Evolutionary conservation across 2,888 invertebrate genomes (phyloP).

Genomic region (Hemaris fuciformis): DNA sequence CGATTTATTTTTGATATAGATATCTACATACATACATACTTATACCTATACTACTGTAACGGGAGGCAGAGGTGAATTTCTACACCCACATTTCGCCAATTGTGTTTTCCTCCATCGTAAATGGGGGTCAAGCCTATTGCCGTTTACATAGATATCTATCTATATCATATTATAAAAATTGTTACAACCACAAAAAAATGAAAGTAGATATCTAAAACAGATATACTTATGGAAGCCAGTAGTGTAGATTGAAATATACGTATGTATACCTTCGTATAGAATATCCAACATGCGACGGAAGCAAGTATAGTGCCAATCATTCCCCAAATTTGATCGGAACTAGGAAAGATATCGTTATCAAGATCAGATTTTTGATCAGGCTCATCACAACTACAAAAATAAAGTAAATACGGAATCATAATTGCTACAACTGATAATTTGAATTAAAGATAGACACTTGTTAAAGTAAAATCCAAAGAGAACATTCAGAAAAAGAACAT

Average conservation of each 20-base stretch:
- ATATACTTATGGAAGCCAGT: no score
- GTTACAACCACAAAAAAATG: no score
- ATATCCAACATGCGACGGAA: slow-evolving; percentile 54
- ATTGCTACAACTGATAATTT: slow-evolving; percentile 9
- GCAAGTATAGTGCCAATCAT: slow-evolving; percentile 61
- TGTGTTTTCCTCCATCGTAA: no score
- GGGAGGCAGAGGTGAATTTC: no score
- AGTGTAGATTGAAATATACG: background rate
- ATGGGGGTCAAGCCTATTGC: no score
- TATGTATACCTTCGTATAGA: slow-evolving; percentile 50
- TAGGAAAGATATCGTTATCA: slow-evolving; percentile 53
- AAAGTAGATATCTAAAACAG: no score
- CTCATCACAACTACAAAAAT: slow-evolving; percentile 62
- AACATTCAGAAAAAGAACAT: background rate
- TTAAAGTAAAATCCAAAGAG: background rate
- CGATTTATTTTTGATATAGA: no score
- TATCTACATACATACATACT: no score
- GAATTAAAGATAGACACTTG: background rate
- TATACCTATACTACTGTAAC: no score
- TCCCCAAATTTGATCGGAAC: slow-evolving; percentile 61
- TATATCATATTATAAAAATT: no score
- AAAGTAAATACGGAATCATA: slow-evolving; percentile 38
- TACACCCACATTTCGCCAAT: no score
- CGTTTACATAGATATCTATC: no score
- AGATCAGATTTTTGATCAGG: slow-evolving; percentile 32